Evolutionary conservation across 2,797 vertebrate species (phyloP), one percentile per base, ranked within the genome.

Genomic region (Lagorchestes hirsutus): DNA sequence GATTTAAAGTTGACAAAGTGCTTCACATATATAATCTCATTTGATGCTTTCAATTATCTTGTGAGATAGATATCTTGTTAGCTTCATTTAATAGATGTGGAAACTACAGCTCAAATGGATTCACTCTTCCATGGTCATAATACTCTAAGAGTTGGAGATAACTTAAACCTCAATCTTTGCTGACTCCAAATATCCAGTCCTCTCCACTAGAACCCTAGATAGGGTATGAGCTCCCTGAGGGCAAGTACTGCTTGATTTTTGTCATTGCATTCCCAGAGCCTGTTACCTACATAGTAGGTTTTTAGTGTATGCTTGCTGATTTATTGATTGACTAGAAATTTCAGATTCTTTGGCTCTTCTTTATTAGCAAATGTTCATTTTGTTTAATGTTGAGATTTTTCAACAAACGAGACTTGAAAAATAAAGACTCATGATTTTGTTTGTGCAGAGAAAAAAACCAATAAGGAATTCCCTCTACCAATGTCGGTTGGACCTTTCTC

Each of bases 241-340:
- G n/a, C 54, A 34, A 6, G 90, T 54, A 92, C 29, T 46, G 34
- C 54, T 29, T n/a, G 57, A 8, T 55, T 28, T 94, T 67, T 74
- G 2, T 74, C 90, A 34, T 27, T 92, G 0, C 58, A 4, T 40
- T 94, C 91, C 52, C 5, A 90, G 90, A 74, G 22, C n/a, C 54
- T 91, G 46, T 4, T 82, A 82, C 0, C 55, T 91, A 50, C 22
- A 62, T 54, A 54, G 24, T 54, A 92, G 96, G 29, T 96, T 46
- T 29, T 46, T 46, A 95, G 55, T 67, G 74, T 58, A 93, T 92
- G 91, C 62, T 93, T 92, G 9, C 40, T 94, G 46, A 52, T 90
- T 11, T 95, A 90, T 82, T 11, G 16, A 40, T 40, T 82, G 40
- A 10, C 18, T 82, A 46, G 18, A 82, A 46, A 82, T 46, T 3